These are phyloP conservation scores for Poecilia picta DNA, from an alignment of 2,797 vertebrate species.

Conservation along the genomic window DNA sequence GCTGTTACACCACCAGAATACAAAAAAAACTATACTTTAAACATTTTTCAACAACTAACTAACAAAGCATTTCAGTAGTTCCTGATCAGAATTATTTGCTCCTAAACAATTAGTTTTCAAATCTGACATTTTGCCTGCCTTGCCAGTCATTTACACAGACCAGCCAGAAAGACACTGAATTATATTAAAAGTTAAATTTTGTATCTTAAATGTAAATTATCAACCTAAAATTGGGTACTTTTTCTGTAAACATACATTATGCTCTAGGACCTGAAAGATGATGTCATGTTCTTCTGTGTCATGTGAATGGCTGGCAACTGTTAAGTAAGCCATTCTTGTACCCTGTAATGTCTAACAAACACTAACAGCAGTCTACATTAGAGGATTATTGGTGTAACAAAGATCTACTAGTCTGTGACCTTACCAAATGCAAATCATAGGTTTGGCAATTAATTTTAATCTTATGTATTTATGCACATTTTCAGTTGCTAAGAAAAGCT, in stretches of 20 bases:
- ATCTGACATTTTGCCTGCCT: too few species aligned
- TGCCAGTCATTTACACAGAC: too few species aligned
- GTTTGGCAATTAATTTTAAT: not conserved
- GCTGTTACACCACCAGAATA: not conserved
- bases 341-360: not conserved
- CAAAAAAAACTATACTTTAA: not conserved
- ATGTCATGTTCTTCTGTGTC: not conserved
- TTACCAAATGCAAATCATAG: not conserved
- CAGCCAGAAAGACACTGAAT: not conserved
- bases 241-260: not conserved
- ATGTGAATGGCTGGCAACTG: not conserved
- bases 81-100: not conserved
- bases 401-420: not conserved
- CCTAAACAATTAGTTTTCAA: not conserved
- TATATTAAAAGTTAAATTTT: not conserved
- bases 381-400: not conserved
- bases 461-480: not conserved
- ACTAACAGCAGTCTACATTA: not conserved
- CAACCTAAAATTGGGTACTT: not conserved
- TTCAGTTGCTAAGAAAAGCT: slow-evolving; percentile 1
- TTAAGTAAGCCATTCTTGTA: not conserved
- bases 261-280: not conserved
- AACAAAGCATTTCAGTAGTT: not conserved
- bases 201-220: not conserved
- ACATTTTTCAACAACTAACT: not conserved